phyloP scores from a whole-genome alignment of 2,113 vertebrate species.

The Pterocles orientalis region DNA sequence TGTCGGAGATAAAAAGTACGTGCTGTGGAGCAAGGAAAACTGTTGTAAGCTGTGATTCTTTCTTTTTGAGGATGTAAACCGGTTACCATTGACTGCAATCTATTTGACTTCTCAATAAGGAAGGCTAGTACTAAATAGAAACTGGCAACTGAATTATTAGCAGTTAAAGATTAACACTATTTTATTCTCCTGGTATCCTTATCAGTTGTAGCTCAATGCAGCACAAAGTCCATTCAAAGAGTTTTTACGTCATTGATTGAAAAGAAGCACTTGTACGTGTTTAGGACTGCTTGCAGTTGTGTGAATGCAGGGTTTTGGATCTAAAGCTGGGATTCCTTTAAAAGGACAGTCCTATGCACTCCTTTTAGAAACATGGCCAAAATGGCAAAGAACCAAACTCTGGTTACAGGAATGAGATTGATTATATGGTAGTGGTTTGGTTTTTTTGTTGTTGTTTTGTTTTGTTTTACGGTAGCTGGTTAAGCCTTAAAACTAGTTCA shows the following conservation, averaged over 20 bases:
- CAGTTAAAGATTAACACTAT: slow-evolving; percentile 13
- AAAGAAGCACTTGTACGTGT: not conserved
- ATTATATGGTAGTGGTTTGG: too few species aligned
- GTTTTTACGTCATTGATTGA: not conserved
- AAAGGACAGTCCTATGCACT: not conserved
- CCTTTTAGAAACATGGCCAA: not conserved
- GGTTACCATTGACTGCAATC: not conserved
- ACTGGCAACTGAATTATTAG: not conserved
- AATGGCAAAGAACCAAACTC: not conserved
- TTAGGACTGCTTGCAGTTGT: not conserved
- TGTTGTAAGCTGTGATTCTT: not conserved
- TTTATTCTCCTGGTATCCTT: not conserved
- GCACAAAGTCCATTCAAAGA: slow-evolving; percentile 22
- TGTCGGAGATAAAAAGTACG: not conserved
- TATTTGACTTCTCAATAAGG: not conserved
- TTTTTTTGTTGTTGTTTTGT: too few species aligned
- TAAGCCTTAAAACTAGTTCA: not conserved
- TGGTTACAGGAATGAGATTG: not conserved
- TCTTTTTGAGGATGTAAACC: not conserved
- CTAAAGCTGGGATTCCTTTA: not conserved
- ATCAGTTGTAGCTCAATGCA: not conserved
- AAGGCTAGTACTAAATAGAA: not conserved
- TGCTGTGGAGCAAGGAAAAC: not conserved
- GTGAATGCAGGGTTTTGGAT: not conserved
- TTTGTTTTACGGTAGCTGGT: not conserved